Evolutionary conservation across 2,888 invertebrate genomes (phyloP).

Genomic region (Scaptomyza polygonia): DNA sequence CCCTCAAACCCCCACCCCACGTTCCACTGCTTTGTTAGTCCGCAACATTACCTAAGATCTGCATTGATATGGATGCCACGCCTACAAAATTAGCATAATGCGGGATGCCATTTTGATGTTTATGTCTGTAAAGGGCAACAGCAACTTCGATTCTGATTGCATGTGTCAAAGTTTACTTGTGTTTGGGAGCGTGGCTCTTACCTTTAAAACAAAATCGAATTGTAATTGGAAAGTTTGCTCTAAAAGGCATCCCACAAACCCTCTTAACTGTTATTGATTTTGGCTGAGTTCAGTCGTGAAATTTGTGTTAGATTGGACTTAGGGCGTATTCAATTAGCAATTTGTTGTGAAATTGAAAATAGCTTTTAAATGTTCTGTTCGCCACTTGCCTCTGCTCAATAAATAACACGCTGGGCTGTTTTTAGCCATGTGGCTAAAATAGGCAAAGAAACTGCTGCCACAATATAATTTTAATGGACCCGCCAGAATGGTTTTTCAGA

Average conservation of each 20-base stretch:
- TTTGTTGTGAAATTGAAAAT: slow-evolving; percentile 32
- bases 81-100: slow-evolving; percentile 66
- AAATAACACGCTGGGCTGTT: slow-evolving; percentile 30
- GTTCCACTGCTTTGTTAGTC: too few species aligned
- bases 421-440: slow-evolving; percentile 47
- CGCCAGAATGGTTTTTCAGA: too few species aligned
- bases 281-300: background rate
- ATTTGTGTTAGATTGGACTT: slow-evolving; percentile 10
- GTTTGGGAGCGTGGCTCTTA: slow-evolving; percentile 13
- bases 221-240: slow-evolving; percentile 8
- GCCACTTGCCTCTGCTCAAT: slow-evolving; percentile 49
- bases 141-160: slow-evolving; percentile 56
- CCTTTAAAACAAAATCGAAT: slow-evolving; percentile 15
- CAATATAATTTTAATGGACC: slow-evolving; percentile 15
- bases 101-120: slow-evolving; percentile 18
- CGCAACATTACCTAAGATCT: too few species aligned
- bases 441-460: slow-evolving; percentile 27
- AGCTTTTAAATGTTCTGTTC: slow-evolving; percentile 39
- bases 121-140: slow-evolving; percentile 38
- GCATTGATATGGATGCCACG: slow-evolving; percentile 9
- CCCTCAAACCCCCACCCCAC: too few species aligned
- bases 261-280: slow-evolving; percentile 21
- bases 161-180: background rate
- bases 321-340: slow-evolving; percentile 46
- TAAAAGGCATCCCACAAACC: background rate